Base-by-base conservation (phyloP, 2,888 invertebrate species). In the Thymelicus lineola region DNA sequence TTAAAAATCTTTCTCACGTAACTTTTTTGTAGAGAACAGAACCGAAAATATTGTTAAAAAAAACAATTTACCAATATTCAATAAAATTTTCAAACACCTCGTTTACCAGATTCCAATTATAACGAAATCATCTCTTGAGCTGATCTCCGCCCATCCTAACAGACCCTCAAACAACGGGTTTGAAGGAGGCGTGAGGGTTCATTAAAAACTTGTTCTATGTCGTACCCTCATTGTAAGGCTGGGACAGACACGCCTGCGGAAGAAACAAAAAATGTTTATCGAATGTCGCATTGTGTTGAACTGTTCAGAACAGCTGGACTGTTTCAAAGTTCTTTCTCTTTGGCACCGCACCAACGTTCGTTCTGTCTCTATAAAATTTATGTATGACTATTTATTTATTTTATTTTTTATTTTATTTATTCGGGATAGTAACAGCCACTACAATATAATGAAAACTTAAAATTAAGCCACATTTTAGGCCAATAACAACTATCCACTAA, bases 81-180 rank as follows among this genome's bases (percentile, higher is more conserved):
- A n/a, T 45, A 9, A 45, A 12, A n/a, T 59, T 10, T 42, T 7
- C 20, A 48, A 61, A 45, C 61, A 35, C 46, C 57, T 61, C 58
- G 63, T 70, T 69, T 62, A 50, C 42, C 36, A 63, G 20, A 65
- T 65, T 70, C 55, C 53, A 66, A 60, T 66, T 66, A 65, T 58
- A 17, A 42, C 45, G 50, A 60, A 45, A 53, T 70, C 35, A 20
- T 14, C 20, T 65, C 50, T 42, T 17, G 50, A 53, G 35, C 28
- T 46, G 60, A 35, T 65, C 53, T 50, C 70, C 70, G 70, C 70
- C 70, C 70, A 70, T 66, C 66, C 12, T 66, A 50, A 66, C 59
- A n/a, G 36, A 50, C 59, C 59, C 66, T 50, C 59, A 66, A 38
- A 42, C 59, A 66, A 66, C 9, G 15, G 59, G 36, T 9, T 15